Conservation (phyloP, 1,140 invertebrate species). For the Plodia interpunctella region DNA sequence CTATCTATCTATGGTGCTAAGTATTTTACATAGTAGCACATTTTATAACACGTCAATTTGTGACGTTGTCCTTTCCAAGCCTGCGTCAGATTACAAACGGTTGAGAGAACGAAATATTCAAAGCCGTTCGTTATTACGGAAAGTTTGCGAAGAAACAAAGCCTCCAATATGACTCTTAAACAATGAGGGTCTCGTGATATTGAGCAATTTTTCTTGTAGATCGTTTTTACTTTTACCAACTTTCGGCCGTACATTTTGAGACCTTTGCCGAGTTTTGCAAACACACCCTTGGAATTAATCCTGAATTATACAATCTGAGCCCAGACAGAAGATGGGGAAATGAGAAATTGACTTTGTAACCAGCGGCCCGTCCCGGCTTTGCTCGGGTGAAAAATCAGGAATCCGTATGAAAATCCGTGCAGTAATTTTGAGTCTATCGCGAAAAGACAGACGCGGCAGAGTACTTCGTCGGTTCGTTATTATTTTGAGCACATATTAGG, state of each 20-base stretch:
- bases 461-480: too few relatives aligned
- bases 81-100: not conserved
- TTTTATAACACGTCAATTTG: not conserved
- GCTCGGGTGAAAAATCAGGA: too few relatives aligned
- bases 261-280: not conserved
- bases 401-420: too few relatives aligned
- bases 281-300: not conserved
- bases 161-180: constrained; percentile 4
- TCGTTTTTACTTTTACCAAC: constrained; percentile 1
- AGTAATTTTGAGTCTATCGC: too few relatives aligned
- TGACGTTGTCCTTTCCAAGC: not conserved
- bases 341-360: not conserved
- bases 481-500: too few relatives aligned
- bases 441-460: too few relatives aligned
- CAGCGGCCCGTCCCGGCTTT: too few relatives aligned
- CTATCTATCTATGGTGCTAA: too few relatives aligned
- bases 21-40: too few relatives aligned
- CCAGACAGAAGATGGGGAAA: not conserved
- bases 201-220: constrained; percentile 3
- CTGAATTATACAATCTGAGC: not conserved
- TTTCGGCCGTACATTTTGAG: not conserved
- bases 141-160: not conserved
- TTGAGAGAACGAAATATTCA: not conserved
- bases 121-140: not conserved
- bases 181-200: not conserved